Base-by-base conservation (phyloP, 2,113 vertebrate genomes). In the Sebastes fasciatus region DNA sequence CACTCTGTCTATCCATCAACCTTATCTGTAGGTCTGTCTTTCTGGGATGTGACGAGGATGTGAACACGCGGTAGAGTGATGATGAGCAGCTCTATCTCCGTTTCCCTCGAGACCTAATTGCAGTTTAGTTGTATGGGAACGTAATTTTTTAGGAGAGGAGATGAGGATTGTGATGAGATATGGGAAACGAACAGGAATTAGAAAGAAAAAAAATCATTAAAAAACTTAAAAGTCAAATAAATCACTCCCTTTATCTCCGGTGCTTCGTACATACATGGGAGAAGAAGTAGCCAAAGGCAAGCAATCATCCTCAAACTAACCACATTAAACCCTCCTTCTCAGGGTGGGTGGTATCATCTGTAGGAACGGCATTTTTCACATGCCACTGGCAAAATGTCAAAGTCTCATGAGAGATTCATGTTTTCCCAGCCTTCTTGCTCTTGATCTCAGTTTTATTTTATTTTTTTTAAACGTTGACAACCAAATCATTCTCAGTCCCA, bases 181-280 rank as follows among this genome's bases (percentile, higher is more conserved):
- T 5, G 49, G 42, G 54, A 51, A 55, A 73, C 8, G 4, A 70
- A 70, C 12, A 52, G 46, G 19, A 8, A 34, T 8, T 42, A 43
- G 17, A 10, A 4, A 14, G 2, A 23, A 26, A 64, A 49, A 8
- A 54, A 61, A 55, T 48, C 10, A 65, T 46, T 62, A 40, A 52
- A 63, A 57, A 58, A 34, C 7, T 64, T 45, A 58, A 54, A 52
- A 64, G 52, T 70, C 60, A 72, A 62, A 82, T 63, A 70, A 76
- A 85, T 78, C 5, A 42, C 9, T 73, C 23, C 34, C 5, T 8
- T 61, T 48, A 62, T 77, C 60, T 42, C 16, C 26, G 46, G 21
- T 7, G 55, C 6, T 23, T 6, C 19, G 3, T 55, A 66, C 14
- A 43, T 43, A 19, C 16, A 58, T 21, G 3, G 21, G 7, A 49